Evolutionary conservation across 2,113 vertebrate genomes (phyloP).

Genomic region (Cnemophilus loriae): DNA sequence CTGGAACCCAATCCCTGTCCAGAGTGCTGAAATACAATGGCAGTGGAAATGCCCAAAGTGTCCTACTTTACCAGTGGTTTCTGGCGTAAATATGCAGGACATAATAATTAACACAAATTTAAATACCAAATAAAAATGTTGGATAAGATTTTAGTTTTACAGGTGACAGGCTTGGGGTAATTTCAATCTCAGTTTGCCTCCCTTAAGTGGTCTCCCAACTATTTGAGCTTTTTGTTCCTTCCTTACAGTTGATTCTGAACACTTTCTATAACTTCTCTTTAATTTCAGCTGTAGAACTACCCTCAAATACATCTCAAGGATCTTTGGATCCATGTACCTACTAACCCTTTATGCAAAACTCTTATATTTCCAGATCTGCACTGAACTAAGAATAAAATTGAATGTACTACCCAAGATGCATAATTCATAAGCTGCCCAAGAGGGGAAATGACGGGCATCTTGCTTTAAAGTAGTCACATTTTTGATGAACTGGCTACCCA

Average conservation of each 20-base stretch:
- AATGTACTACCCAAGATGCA: background rate
- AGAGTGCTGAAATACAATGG: background rate
- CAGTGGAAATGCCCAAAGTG: rapidly evolving
- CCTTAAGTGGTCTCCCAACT: background rate
- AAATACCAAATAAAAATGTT: background rate
- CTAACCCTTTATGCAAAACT: background rate
- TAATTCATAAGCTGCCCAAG: background rate
- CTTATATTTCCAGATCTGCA: background rate
- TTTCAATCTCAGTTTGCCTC: background rate
- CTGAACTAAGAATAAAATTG: background rate
- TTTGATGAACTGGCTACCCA: background rate
- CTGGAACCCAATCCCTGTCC: background rate
- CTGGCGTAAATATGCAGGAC: background rate
- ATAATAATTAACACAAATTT: background rate
- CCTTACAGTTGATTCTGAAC: background rate
- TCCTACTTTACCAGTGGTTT: background rate
- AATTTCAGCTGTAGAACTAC: background rate
- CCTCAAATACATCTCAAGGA: background rate
- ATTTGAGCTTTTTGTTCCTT: background rate
- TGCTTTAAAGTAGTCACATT: background rate
- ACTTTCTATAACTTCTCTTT: background rate
- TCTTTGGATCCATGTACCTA: background rate
- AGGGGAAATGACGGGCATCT: background rate
- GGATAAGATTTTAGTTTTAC: background rate
- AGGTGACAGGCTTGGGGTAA: background rate